Evolutionary conservation across 2,797 vertebrate species (phyloP).

Genomic region (Mus spretus): DNA sequence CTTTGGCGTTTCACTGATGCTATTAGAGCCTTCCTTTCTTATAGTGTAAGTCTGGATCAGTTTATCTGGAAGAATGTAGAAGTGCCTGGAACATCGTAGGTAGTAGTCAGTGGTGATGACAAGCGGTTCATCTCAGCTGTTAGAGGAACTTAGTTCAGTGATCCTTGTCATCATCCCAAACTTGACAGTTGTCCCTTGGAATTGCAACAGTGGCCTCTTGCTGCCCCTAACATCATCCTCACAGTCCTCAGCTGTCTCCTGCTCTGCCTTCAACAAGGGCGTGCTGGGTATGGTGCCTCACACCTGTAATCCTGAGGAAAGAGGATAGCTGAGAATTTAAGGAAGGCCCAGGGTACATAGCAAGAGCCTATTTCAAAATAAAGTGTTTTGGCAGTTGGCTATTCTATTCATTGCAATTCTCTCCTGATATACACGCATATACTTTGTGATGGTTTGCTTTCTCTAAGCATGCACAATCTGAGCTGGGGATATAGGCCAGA

Average conservation of each 20-base stretch:
- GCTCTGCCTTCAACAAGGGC: not conserved
- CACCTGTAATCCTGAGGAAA: not conserved
- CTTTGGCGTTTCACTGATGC: not conserved
- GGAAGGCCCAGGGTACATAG: not conserved
- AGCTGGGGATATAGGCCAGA: not conserved
- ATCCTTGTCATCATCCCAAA: not conserved
- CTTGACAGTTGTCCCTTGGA: not conserved
- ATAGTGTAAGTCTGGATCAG: not conserved
- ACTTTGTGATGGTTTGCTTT: constrained; percentile 41
- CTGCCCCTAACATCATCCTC: not conserved
- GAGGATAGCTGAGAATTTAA: not conserved
- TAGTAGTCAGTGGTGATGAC: not conserved
- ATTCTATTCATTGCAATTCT: not conserved
- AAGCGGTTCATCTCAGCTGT: not conserved
- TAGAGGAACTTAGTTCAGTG: not conserved
- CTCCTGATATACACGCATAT: too few species aligned
- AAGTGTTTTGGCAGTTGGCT: not conserved
- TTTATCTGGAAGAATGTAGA: constrained; percentile 1
- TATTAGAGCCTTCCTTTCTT: constrained; percentile 5
- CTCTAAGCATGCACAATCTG: not conserved
- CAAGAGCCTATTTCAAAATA: not conserved
- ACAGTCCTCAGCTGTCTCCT: not conserved
- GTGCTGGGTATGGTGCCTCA: not conserved
- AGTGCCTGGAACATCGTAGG: not conserved
- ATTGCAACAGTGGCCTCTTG: not conserved